phyloP scores from a whole-genome alignment of 2,113 vertebrate species.

The Rhombomys opimus region DNA sequence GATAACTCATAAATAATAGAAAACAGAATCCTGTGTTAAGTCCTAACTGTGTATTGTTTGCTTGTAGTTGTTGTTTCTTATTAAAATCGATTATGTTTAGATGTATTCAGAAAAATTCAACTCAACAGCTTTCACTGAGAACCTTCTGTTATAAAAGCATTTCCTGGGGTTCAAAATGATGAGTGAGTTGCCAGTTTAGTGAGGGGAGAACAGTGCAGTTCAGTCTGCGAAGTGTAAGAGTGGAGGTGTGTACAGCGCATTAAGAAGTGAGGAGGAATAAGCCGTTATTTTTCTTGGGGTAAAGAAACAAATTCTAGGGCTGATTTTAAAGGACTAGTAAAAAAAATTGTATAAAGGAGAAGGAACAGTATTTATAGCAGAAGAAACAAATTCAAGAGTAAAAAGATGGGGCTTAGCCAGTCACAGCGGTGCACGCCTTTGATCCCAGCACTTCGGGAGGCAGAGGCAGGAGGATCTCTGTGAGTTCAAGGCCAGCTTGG shows the following conservation, averaged over 20 bases:
- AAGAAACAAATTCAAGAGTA: no score
- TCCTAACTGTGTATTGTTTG: conserved; percentile 28
- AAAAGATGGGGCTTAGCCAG: no score
- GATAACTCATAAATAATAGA: conserved; percentile 22
- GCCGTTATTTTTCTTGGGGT: background rate
- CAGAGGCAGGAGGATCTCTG: no score
- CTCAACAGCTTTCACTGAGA: background rate
- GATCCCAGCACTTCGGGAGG: no score
- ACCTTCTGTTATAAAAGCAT: conserved; percentile 1
- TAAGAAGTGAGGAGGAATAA: conserved; percentile 30
- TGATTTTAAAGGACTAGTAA: conserved; percentile 11
- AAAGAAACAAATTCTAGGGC: background rate
- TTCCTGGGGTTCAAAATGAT: conserved; percentile 8
- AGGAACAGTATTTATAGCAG: no score
- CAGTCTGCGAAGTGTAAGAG: background rate
- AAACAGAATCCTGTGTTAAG: conserved; percentile 44
- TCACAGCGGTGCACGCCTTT: no score
- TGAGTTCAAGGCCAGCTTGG: no score
- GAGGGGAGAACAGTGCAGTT: background rate
- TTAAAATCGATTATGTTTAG: conserved; percentile 43
- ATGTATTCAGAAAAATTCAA: conserved; percentile 22
- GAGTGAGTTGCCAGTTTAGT: conserved; percentile 24
- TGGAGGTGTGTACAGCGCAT: background rate
- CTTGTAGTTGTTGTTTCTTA: conserved; percentile 20
- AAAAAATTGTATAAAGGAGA: conserved; percentile 6